These are phyloP conservation scores for Andrena flavipes DNA, from an alignment of 2,888 invertebrate genomes.

Conservation along the genomic window DNA sequence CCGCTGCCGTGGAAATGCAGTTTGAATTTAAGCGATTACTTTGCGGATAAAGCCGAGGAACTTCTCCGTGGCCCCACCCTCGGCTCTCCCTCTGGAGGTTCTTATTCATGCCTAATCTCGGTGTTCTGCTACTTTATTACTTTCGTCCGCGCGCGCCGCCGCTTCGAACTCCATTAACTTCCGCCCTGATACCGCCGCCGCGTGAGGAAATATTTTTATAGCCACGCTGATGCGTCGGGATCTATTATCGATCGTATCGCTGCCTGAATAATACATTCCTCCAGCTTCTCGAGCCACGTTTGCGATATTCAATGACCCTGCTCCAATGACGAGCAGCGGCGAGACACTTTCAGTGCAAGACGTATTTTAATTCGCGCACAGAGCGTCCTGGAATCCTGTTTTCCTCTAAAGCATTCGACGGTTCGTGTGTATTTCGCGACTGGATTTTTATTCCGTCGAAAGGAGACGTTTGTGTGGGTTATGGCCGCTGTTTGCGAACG, in stretches of 20 bases:
- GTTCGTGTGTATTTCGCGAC: no score
- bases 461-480: no score
- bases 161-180: not conserved
- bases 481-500: no score
- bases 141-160: slow-evolving; percentile 29
- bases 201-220: slow-evolving; percentile 35
- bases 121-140: slow-evolving; percentile 56
- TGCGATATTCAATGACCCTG: slow-evolving; percentile 23
- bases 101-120: slow-evolving; percentile 59
- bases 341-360: not conserved
- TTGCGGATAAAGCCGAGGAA: slow-evolving; percentile 43
- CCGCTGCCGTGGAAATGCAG: slow-evolving; percentile 37
- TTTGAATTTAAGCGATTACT: slow-evolving; percentile 60
- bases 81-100: slow-evolving; percentile 4
- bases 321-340: not conserved
- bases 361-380: not conserved
- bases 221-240: not conserved
- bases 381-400: no score
- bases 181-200: not conserved
- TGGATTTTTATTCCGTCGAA: no score
- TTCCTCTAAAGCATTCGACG: no score
- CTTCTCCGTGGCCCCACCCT: slow-evolving; percentile 3
- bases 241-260: slow-evolving; percentile 21
- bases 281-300: slow-evolving; percentile 9
- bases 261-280: slow-evolving; percentile 12